Base-by-base conservation (phyloP, 2,113 vertebrate genomes). In the Nerophis ophidion region DNA sequence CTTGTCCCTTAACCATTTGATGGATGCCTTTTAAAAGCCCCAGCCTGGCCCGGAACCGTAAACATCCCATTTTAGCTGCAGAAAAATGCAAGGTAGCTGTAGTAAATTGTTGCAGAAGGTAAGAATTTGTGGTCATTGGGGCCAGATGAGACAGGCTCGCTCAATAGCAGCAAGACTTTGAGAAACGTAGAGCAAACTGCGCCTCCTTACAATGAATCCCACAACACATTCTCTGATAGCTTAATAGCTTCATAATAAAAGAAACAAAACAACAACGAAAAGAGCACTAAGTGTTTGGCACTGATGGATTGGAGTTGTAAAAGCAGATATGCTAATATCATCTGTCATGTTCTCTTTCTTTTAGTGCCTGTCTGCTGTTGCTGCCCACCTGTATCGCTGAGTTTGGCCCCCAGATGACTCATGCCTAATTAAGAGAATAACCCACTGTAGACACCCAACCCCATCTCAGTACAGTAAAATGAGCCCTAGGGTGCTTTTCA, bases 341-440 rank as follows among this genome's bases (percentile, higher is more conserved):
- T 70, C 64, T 63, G 72, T 70, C 53, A 16, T 60, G 72, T 67
- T 38, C 61, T 56, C 65, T 60, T 65, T 74, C 59, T 67, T 49
- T 76, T 68, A 75, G 56, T 62, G 67, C 26, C 65, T 71, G 68
- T 60, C 61, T 72, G 44, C 17, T 56, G 19, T 55, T 65, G 71
- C 71, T 77, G 60, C 61, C 60, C 71, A 78, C 84, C 75, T 79
- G 67, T 57, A 77, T 65, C 61, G 66, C 6, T 38, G 51, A 61
- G 71, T 63, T 59, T 62, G 58, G 71, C 77, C 63, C 12, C 60
- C 82, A 79, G 81, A 82, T 80, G 74, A 72, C 60, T 48, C 51
- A 65, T 81, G 71, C 72, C 81, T 87, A 85, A 87, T 87, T 80
- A 81, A 85, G 74, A 73, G n/a, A 69, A 70, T 78, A 74, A 80